Conservation (phyloP, 2,888 invertebrate species). For the Archips crataeganus region DNA sequence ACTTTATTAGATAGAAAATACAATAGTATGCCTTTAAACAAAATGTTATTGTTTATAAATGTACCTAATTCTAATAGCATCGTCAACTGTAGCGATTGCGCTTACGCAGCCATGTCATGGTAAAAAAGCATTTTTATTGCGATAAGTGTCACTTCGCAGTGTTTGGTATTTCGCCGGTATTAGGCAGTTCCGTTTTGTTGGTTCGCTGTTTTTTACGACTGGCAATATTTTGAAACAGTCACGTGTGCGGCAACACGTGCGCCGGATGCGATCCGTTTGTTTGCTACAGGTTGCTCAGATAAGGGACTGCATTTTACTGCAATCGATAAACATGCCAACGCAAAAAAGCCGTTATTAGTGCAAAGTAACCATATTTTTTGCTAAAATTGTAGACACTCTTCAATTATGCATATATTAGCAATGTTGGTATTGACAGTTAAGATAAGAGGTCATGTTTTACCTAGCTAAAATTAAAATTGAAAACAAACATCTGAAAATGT, state of each 20-base stretch:
- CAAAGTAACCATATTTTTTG: too few relatives aligned
- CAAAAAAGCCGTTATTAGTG: not conserved
- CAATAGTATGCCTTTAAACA: too few relatives aligned
- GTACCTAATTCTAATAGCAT: too few relatives aligned
- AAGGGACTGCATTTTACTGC: slow-evolving; percentile 37
- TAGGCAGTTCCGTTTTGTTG: slow-evolving; percentile 47
- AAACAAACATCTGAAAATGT: not conserved
- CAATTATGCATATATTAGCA: too few relatives aligned
- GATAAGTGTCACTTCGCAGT: slow-evolving; percentile 10
- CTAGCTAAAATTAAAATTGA: not conserved
- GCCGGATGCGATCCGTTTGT: slow-evolving; percentile 49
- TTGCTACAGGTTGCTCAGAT: slow-evolving; percentile 47
- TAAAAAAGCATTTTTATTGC: not conserved
- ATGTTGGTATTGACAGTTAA: not conserved
- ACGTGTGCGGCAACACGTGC: slow-evolving; percentile 51
- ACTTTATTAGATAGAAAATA: too few relatives aligned
- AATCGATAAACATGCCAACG: slow-evolving; percentile 16
- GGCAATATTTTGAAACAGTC: slow-evolving; percentile 59
- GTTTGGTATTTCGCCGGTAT: slow-evolving; percentile 32
- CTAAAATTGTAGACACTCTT: too few relatives aligned
- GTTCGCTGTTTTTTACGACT: slow-evolving; percentile 52
- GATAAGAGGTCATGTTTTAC: not conserved
- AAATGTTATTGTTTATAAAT: too few relatives aligned
- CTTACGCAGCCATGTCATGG: not conserved
- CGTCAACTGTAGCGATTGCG: too few relatives aligned